Conservation (phyloP, 2,113 vertebrate genomes). For the Carassius auratus region DNA sequence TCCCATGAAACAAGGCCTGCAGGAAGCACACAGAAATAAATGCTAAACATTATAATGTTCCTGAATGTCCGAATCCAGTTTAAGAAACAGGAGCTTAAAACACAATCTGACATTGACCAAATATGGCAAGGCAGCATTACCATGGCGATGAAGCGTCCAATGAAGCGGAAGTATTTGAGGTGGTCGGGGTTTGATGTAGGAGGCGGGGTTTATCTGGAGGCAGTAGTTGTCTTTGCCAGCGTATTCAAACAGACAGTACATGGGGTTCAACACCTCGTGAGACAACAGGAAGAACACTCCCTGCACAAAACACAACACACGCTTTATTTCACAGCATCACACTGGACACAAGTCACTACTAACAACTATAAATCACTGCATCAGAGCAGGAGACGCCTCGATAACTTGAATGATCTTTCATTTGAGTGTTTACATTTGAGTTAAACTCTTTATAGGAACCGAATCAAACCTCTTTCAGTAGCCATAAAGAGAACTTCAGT, state of each 20-base stretch:
- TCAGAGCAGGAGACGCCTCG: no score
- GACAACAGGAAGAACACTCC: conserved; percentile 99
- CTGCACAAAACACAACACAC: conserved; percentile 67
- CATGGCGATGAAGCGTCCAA: conserved; percentile 98
- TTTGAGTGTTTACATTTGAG: no score
- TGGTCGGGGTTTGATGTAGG: conserved; percentile 99
- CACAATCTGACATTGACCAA: background rate
- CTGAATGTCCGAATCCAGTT: no score
- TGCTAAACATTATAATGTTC: background rate
- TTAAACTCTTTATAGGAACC: no score
- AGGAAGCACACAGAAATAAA: background rate
- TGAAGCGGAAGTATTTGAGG: conserved; percentile 97
- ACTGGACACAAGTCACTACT: no score
- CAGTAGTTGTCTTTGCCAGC: conserved; percentile 99
- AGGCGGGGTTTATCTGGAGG: conserved; percentile 98
- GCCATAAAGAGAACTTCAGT: no score
- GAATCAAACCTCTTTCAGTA: no score
- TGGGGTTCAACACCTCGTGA: conserved; percentile 97
- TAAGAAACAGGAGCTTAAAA: background rate
- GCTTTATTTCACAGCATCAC: no score
- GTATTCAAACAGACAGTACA: conserved; percentile 99
- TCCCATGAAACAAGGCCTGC: conserved; percentile 96
- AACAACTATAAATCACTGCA: no score
- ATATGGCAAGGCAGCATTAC: conserved; percentile 63
- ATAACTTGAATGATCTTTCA: no score